A percentile compares a stretch with the other conserved stretches of the same genome.
phyloP scores from a whole-genome alignment of 2,113 vertebrate genomes.

The Xenopus borealis region DNA sequence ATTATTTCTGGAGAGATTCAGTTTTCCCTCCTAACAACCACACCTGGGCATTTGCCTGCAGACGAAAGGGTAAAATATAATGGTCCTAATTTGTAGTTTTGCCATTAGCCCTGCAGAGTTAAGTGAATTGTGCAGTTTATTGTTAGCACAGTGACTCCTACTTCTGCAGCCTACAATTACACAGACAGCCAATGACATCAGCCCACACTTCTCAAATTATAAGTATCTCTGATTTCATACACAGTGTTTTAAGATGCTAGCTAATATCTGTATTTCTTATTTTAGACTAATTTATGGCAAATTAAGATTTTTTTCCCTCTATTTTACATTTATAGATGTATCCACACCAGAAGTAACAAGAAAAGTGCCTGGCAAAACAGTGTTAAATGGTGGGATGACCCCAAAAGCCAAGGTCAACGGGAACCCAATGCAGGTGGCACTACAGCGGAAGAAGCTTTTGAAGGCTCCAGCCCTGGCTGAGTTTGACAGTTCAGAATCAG shows the following conservation, averaged over 20 bases:
- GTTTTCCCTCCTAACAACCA: neutral
- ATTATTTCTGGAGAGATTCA: no score
- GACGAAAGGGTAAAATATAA: neutral
- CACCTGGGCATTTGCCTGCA: neutral
- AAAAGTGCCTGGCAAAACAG: conserved; percentile 64
- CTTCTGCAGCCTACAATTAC: neutral
- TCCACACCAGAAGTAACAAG: conserved; percentile 72
- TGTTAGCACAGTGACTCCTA: neutral
- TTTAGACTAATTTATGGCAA: no score
- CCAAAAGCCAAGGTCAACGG: conserved; percentile 57
- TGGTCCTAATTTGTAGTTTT: neutral
- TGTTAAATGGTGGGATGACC: conserved; percentile 66
- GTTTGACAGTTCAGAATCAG: conserved; percentile 91
- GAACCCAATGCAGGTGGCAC: conserved; percentile 56
- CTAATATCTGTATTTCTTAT: neutral
- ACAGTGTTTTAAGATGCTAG: no score
- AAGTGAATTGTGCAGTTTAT: neutral
- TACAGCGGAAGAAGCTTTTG: conserved; percentile 82
- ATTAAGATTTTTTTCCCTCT: no score
- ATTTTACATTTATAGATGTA: conserved; percentile 73
- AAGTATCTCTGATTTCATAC: neutral
- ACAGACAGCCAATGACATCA: neutral
- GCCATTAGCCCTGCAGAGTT: neutral
- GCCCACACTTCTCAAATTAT: neutral
- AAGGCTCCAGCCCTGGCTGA: conserved; percentile 91